Evolutionary conservation across 2,797 vertebrate genomes (phyloP).

Genomic region (Pseudopleuronectes americanus): DNA sequence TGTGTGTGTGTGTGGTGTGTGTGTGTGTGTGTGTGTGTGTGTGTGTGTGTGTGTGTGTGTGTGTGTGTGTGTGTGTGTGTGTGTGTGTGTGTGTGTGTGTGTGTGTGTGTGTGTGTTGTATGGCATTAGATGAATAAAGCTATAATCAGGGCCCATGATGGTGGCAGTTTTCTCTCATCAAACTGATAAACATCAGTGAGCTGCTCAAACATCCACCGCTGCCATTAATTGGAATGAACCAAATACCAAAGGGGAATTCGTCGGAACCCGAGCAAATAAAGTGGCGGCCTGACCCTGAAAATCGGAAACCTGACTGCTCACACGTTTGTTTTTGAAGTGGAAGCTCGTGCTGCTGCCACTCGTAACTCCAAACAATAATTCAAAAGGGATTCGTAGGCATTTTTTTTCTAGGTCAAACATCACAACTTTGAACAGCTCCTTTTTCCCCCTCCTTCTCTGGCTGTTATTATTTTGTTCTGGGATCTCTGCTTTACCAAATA

Average conservation of each 20-base stretch:
- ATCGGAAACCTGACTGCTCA: conserved; percentile 43
- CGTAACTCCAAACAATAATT: conserved; percentile 67
- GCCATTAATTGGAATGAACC: conserved; percentile 54
- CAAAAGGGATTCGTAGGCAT: conserved; percentile 62
- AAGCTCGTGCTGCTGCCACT: conserved; percentile 56
- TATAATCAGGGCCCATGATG: conserved; percentile 29
- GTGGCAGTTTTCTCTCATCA: conserved; percentile 58
- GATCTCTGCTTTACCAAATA: conserved; percentile 33
- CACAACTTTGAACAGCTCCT: conserved; percentile 56
- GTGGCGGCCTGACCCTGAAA: conserved; percentile 55
- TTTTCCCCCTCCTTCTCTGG: conserved; percentile 1
- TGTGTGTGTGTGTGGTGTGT: conserved; percentile 3
- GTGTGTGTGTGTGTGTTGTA: background rate
- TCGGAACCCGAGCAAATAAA: conserved; percentile 42
- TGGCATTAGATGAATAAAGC: conserved; percentile 40
- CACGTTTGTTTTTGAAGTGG: conserved; percentile 59
- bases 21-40: background rate
- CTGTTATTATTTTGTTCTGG: conserved; percentile 31
- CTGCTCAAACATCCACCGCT: conserved; percentile 54
- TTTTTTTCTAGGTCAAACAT: conserved; percentile 69
- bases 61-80: background rate
- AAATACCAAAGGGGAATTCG: conserved; percentile 47
- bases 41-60: conserved; percentile 3
- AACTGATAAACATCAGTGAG: conserved; percentile 67
- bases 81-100: conserved; percentile 3